phyloP scores from a whole-genome alignment of 2,888 invertebrate species.

The Clivina fossor region DNA sequence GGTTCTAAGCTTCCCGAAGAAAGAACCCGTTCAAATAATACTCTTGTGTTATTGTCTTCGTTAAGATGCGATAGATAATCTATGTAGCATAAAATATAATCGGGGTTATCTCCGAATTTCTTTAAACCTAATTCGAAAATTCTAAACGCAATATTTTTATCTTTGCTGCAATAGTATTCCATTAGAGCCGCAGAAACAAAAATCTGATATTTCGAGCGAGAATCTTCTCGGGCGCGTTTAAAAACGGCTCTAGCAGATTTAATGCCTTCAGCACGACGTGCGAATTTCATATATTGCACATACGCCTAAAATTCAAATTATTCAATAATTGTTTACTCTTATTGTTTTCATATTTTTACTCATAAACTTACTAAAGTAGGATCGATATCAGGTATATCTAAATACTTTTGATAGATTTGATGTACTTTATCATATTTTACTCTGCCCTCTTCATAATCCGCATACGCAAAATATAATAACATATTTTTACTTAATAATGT shows the following conservation, averaged over 20 bases:
- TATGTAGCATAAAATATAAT: constrained; percentile 93
- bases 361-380: constrained; percentile 81
- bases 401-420: constrained; percentile 89
- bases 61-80: constrained; percentile 97
- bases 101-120: constrained; percentile 92
- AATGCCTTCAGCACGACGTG: constrained; percentile 95
- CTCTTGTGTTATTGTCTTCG: constrained; percentile 99
- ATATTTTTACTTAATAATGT: constrained; percentile 89
- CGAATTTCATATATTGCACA: constrained; percentile 99
- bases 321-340: neutral
- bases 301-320: constrained; percentile 65
- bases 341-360: too few species aligned
- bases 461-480: constrained; percentile 95
- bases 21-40: constrained; percentile 95
- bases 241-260: constrained; percentile 94
- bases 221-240: constrained; percentile 91
- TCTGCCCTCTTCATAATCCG: constrained; percentile 97
- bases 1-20: constrained; percentile 89
- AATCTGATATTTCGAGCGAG: constrained; percentile 83
- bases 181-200: constrained; percentile 96
- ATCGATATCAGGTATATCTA: constrained; percentile 88
- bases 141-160: constrained; percentile 93
- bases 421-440: constrained; percentile 96
- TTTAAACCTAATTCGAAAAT: constrained; percentile 98
- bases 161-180: constrained; percentile 99